Base-by-base conservation (phyloP, 1,140 invertebrate genomes). In the Periplaneta americana region DNA sequence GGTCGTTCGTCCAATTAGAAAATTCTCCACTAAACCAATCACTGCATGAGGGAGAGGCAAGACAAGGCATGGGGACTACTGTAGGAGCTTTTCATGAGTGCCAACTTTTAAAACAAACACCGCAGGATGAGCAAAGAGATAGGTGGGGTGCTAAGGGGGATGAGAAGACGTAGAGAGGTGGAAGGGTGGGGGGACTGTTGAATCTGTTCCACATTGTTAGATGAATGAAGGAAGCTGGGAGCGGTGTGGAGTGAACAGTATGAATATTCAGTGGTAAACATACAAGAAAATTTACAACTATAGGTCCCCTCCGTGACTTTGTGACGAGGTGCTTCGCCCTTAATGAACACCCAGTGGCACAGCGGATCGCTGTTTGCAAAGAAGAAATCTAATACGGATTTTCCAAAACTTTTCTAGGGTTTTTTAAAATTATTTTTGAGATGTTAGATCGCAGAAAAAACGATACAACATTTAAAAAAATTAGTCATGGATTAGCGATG, bases 181-280 rank as follows among this genome's bases (percentile, higher is more conserved):
- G 32, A n/a, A 32, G 66, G 34, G 35, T n/a, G 17, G 77, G 35
- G 77, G 77, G 28, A 75, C 77, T 78, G 79, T 80, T n/a, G 79
- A 80, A 80, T 80, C 79, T 80, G 34, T 74, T 80, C 79, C 34
- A 34, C 34, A 39, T 48, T 57, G 39, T 80, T 74, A 74, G 79
- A 80, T 80, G 79, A 80, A 80, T 80, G 79, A 80, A 80, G 79
- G 79, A 48, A 80, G 35, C 77, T 37, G 34, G 77, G n/a, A 78
- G 39, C 77, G 32, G 35, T 28, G 34, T n/a, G 79, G 79, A 80
- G 79, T 18, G 79, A 80, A 80, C 39, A 39, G 39, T 74, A 80
- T 80, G 79, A 80, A 80, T 80, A 80, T 80, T 80, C 79, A 80
- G 39, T 80, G 33, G 79, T 80, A 80, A 80, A 80, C 79, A 80